phyloP scores from a whole-genome alignment of 1,140 invertebrate species.

The Bombus balteatus region DNA sequence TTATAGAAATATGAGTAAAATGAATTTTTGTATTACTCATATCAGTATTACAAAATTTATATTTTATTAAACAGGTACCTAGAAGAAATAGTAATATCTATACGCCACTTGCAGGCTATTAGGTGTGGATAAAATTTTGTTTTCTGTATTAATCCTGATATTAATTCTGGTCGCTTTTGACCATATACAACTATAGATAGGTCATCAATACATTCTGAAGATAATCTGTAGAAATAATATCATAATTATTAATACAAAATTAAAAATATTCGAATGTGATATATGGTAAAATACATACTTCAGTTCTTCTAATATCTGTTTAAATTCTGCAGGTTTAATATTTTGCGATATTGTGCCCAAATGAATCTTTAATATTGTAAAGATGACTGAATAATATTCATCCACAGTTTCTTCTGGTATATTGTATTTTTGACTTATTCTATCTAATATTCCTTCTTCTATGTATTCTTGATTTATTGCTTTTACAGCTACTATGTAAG shows the following conservation, averaged over 20 bases:
- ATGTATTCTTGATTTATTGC: slow-evolving; percentile 77
- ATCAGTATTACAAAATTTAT: neutral
- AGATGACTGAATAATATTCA: slow-evolving; percentile 77
- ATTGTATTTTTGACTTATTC: slow-evolving; percentile 76
- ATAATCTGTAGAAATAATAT: slow-evolving; percentile 70
- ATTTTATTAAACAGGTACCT: slow-evolving; percentile 68
- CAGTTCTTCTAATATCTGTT: slow-evolving; percentile 75
- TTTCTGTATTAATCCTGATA: slow-evolving; percentile 70
- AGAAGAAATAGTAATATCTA: slow-evolving; percentile 79
- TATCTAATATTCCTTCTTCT: slow-evolving; percentile 77
- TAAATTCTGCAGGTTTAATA: slow-evolving; percentile 75
- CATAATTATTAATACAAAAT: neutral
- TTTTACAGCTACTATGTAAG: slow-evolving; percentile 78
- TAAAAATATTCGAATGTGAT: neutral
- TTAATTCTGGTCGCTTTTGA: slow-evolving; percentile 67
- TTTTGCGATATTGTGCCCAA: slow-evolving; percentile 62
- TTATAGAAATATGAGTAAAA: neutral
- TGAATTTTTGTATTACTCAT: neutral
- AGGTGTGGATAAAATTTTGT: slow-evolving; percentile 72
- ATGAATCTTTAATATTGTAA: slow-evolving; percentile 73
- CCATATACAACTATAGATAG: slow-evolving; percentile 75
- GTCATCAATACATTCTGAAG: slow-evolving; percentile 77
- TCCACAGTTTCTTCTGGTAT: slow-evolving; percentile 71
- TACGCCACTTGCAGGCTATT: slow-evolving; percentile 75
- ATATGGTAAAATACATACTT: slow-evolving; percentile 68